Percentiles rank a stretch among this genome's conserved stretches.
Conservation (phyloP, 2,888 invertebrate genomes). For the Pristionchus entomophagus region DNA sequence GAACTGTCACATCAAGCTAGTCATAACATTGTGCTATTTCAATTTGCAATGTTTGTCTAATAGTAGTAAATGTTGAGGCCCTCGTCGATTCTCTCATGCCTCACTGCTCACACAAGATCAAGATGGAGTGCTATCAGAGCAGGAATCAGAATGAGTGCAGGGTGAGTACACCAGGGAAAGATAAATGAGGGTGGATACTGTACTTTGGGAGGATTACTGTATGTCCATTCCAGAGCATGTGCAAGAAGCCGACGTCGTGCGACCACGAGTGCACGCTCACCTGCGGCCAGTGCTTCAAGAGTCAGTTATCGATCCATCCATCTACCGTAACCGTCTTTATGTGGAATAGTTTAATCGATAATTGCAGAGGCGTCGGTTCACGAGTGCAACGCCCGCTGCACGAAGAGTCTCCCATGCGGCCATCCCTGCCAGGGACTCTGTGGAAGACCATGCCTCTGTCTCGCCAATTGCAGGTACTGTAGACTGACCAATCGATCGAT, state of each 20-base stretch:
- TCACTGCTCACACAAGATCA: not conserved
- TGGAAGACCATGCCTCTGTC: slow-evolving; percentile 72
- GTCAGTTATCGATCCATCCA: slow-evolving; percentile 40
- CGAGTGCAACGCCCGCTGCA: slow-evolving; percentile 78
- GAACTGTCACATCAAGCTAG: too few relatives aligned
- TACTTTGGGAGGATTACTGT: not conserved
- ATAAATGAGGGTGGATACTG: not conserved
- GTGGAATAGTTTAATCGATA: not conserved
- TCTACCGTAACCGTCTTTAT: not conserved
- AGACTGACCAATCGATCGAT: too few relatives aligned
- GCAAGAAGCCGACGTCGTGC: slow-evolving; percentile 67
- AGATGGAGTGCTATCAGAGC: slow-evolving; percentile 37
- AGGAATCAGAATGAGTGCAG: slow-evolving; percentile 30
- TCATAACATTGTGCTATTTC: too few relatives aligned
- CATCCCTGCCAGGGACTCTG: slow-evolving; percentile 77
- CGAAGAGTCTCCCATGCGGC: slow-evolving; percentile 81
- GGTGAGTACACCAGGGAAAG: not conserved
- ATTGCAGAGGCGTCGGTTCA: slow-evolving; percentile 51
- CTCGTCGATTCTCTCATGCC: not conserved
- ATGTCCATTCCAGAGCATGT: slow-evolving; percentile 63
- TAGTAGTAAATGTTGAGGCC: not conserved
- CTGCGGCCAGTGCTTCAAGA: slow-evolving; percentile 69
- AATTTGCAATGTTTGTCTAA: not conserved
- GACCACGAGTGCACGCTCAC: slow-evolving; percentile 75
- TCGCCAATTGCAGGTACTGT: slow-evolving; percentile 57